Conservation (phyloP, 1,140 invertebrate genomes). For the Bactericera cockerelli region DNA sequence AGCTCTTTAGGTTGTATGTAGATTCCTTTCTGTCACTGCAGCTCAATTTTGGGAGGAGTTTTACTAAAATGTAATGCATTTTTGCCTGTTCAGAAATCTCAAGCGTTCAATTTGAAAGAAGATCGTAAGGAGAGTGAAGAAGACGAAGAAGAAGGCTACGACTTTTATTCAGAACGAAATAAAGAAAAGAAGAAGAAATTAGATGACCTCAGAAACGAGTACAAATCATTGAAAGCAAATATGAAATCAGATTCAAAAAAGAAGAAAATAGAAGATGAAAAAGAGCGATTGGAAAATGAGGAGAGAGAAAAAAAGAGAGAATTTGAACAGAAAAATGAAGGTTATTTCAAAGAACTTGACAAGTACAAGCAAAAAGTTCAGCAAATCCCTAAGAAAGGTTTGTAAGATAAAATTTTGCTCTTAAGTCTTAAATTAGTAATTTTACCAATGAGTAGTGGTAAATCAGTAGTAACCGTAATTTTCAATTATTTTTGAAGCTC, state of each 20-base stretch:
- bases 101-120: too few relatives aligned
- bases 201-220: conserved; percentile 50
- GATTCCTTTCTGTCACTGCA: too few relatives aligned
- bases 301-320: conserved; percentile 30
- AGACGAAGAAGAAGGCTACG: conserved; percentile 39
- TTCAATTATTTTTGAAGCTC: too few relatives aligned
- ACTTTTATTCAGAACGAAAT: conserved; percentile 48
- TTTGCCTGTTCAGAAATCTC: too few relatives aligned
- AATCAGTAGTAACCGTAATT: too few relatives aligned
- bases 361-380: conserved; percentile 56
- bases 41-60: too few relatives aligned
- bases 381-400: conserved; percentile 50
- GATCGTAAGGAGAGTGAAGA: too few relatives aligned
- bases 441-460: too few relatives aligned
- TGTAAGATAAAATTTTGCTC: too few relatives aligned
- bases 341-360: conserved; percentile 57
- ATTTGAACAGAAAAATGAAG: conserved; percentile 29
- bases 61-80: too few relatives aligned
- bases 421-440: too few relatives aligned
- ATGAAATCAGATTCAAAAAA: conserved; percentile 48
- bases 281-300: conserved; percentile 19
- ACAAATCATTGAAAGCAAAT: conserved; percentile 42
- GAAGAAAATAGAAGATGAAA: conserved; percentile 38
- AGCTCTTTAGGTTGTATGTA: too few relatives aligned
- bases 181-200: conserved; percentile 47